Evolutionary conservation across 2,888 invertebrate species (phyloP).

Genomic region (Erebia aethiops): DNA sequence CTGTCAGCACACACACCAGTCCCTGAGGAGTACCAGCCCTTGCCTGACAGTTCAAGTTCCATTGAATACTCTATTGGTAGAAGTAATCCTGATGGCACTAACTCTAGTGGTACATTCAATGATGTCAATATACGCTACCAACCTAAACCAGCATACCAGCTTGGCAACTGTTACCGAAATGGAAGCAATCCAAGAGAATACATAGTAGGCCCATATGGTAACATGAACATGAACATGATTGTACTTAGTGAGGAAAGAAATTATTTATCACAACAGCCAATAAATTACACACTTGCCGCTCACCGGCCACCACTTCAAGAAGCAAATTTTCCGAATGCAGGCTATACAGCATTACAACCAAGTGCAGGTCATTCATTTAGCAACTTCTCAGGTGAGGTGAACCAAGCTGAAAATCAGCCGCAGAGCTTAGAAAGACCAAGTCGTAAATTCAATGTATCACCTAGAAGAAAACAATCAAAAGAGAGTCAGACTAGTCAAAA

Average conservation of each 20-base stretch:
- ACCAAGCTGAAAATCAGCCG: constrained; percentile 41
- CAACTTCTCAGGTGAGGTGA: constrained; percentile 40
- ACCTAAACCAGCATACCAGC: constrained; percentile 60
- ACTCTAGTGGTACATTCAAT: constrained; percentile 52
- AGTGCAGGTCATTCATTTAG: constrained; percentile 46
- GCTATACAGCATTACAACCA: constrained; percentile 50
- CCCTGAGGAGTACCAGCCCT: constrained; percentile 76
- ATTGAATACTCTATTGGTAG: constrained; percentile 60
- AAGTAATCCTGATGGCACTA: constrained; percentile 53
- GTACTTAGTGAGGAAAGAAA: constrained; percentile 60
- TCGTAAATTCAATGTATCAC: constrained; percentile 73
- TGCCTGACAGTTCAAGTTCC: constrained; percentile 74
- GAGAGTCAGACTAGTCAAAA: constrained; percentile 62
- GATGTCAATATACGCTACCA: constrained; percentile 71
- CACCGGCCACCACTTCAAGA: constrained; percentile 50
- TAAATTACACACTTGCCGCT: constrained; percentile 54
- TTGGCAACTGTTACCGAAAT: constrained; percentile 62
- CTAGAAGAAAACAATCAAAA: constrained; percentile 68
- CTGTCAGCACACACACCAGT: constrained; percentile 71
- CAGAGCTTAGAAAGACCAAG: constrained; percentile 69
- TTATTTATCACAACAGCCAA: constrained; percentile 56
- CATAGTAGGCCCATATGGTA: constrained; percentile 54
- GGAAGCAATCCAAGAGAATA: constrained; percentile 54
- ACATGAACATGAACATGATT: constrained; percentile 64
- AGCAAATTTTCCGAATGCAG: constrained; percentile 44